A percentile compares a stretch with the other conserved stretches of the same genome.
Evolutionary conservation across 2,888 invertebrate genomes (phyloP).

Genomic region (Andrena chrysosceles): DNA sequence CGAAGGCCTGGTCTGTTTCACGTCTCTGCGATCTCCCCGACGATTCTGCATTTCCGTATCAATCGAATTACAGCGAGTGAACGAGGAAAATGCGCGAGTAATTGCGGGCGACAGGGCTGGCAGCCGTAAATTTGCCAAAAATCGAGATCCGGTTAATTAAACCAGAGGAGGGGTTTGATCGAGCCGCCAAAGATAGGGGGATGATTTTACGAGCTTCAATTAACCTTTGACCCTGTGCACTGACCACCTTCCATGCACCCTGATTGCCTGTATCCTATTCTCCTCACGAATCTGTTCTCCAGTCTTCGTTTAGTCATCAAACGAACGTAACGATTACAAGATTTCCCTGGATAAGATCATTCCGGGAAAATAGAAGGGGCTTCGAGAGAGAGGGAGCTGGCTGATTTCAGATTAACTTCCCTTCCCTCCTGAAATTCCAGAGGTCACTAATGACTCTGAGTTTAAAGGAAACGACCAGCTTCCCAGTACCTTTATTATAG

Average conservation of each 20-base stretch:
- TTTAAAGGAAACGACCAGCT: neutral
- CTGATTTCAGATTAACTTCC: no score
- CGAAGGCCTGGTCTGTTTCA: neutral
- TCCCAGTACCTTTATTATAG: neutral
- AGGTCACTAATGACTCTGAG: neutral
- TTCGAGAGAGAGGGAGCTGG: no score
- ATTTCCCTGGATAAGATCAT: no score
- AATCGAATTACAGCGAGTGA: conserved; percentile 31
- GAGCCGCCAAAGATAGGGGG: conserved; percentile 4
- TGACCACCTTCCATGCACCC: neutral
- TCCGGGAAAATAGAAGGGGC: no score
- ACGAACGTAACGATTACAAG: neutral
- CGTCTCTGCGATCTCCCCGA: neutral
- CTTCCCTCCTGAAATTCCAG: neutral
- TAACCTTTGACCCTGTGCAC: conserved; percentile 16
- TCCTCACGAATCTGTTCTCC: neutral
- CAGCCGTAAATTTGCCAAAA: conserved; percentile 51
- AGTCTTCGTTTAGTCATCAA: neutral
- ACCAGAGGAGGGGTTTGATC: conserved; percentile 13
- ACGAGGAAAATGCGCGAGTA: conserved; percentile 38
- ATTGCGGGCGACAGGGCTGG: conserved; percentile 35
- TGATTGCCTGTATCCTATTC: neutral
- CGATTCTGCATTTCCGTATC: conserved; percentile 31
- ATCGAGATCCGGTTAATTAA: conserved; percentile 43
- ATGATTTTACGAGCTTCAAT: conserved; percentile 45